Evolutionary conservation across 1,140 invertebrate species (phyloP), one percentile per base, ranked within the genome.

Genomic region (Leptestheria dahalacensis): DNA sequence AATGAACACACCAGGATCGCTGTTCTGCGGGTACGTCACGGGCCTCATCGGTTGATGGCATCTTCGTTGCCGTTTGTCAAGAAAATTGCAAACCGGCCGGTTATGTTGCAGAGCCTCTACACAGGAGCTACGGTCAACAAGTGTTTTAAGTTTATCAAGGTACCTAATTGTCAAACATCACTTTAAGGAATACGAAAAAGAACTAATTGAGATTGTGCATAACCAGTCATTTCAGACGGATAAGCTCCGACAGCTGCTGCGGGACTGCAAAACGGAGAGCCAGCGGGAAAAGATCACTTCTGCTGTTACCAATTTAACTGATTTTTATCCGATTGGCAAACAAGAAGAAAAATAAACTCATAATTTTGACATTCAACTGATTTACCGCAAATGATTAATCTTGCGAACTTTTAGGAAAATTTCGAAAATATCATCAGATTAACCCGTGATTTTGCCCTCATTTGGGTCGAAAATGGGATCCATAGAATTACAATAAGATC

Each of bases 71-170:
- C 84, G 26, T 73, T 79, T 62, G 76, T 87, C 49, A 82, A 73
- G 41, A 71, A 78, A 66, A 72, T 87, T 47, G 79, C 77, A 18
- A 76, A 78, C 29, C 73, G 78, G 59, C 68, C 73, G n/a, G 79
- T 83, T 1, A 72, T 68, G 51, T 65, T 85, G 28, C 78, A 76
- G 55, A 85, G 79, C 47, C 68, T 86, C 18, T 85, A 86, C 67
- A 73, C 79, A 1, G 84, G 85, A 49, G 85, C 84, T n/a, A 85
- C 85, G 11, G 73, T 88, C 23, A 84, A 80, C 69, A 81, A 87
- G 57, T 85, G 84, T 71, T 86, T 84, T 67, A 76, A 79, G 64
- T 85, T 83, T 68, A 78, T 87, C 51, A 71, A 70, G 65, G 75
- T 76, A 68, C 15, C 6, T 9, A 9, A 41, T 15, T 9, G 15